A percentile compares a stretch with the other conserved stretches of the same genome.
phyloP scores from a whole-genome alignment of 2,888 invertebrate species.

The Pachliopta kotzebuea region DNA sequence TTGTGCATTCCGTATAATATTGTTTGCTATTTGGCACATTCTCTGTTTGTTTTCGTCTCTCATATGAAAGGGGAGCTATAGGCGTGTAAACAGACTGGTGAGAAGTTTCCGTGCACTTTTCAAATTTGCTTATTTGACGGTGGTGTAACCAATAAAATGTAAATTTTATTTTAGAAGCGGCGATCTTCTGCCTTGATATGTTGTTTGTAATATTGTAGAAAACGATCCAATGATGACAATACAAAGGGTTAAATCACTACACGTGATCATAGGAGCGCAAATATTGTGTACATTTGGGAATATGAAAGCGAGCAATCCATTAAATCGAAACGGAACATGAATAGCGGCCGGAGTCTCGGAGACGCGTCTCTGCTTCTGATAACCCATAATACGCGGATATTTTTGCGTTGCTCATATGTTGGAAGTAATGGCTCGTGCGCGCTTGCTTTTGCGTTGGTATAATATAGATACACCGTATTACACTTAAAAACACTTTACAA shows the following conservation, averaged over 20 bases:
- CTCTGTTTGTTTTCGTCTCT: constrained; percentile 79
- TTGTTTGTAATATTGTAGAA: constrained; percentile 12
- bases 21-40: constrained; percentile 81
- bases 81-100: constrained; percentile 73
- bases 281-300: constrained; percentile 66
- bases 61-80: constrained; percentile 79
- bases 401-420: constrained; percentile 80
- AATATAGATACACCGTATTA: constrained; percentile 46
- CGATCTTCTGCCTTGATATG: constrained; percentile 6
- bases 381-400: constrained; percentile 80
- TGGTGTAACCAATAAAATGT: constrained; percentile 62
- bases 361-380: constrained; percentile 74
- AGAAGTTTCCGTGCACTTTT: constrained; percentile 59
- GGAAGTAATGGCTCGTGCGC: constrained; percentile 76
- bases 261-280: constrained; percentile 70
- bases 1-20: constrained; percentile 81
- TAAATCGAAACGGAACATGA: constrained; percentile 67
- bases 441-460: constrained; percentile 38
- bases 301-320: constrained; percentile 79
- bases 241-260: constrained; percentile 64
- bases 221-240: constrained; percentile 42
- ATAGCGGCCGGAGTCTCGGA: constrained; percentile 52
- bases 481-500: not conserved
- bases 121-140: constrained; percentile 63
- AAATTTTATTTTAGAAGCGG: constrained; percentile 47